Conservation (phyloP, 1,140 invertebrate species). For the Trissolcus basalis region DNA sequence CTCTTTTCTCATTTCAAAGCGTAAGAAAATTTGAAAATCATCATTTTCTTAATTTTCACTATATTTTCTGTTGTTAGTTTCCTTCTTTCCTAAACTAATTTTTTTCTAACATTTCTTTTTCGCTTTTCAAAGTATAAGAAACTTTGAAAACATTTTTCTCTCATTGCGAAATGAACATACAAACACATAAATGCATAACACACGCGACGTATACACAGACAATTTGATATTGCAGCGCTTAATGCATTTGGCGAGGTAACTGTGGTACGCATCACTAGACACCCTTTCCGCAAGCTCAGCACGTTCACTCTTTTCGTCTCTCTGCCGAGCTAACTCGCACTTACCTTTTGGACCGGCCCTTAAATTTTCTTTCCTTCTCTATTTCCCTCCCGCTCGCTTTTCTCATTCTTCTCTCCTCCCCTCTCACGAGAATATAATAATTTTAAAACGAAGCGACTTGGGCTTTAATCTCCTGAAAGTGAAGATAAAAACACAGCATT, state of each 20-base stretch:
- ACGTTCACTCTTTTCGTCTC: constrained; percentile 43
- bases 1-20: too few species aligned
- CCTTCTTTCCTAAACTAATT: too few species aligned
- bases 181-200: constrained; percentile 15
- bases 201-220: constrained; percentile 25
- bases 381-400: constrained; percentile 5
- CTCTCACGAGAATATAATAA: constrained; percentile 67
- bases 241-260: constrained; percentile 75
- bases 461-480: constrained; percentile 74
- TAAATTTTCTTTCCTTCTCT: constrained; percentile 31
- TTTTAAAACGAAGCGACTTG: constrained; percentile 69
- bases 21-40: too few species aligned
- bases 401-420: constrained; percentile 11
- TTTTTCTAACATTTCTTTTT: too few species aligned
- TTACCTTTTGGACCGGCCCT: constrained; percentile 16
- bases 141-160: too few species aligned
- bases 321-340: neutral
- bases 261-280: constrained; percentile 74
- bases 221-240: constrained; percentile 70
- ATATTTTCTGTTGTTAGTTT: too few species aligned
- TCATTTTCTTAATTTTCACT: too few species aligned
- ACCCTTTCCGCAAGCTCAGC: constrained; percentile 77
- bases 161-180: too few species aligned
- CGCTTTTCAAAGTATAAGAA: too few species aligned
- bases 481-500: constrained; percentile 69